Conservation (phyloP, 2,888 invertebrate species). For the Eupithecia dodoneata region DNA sequence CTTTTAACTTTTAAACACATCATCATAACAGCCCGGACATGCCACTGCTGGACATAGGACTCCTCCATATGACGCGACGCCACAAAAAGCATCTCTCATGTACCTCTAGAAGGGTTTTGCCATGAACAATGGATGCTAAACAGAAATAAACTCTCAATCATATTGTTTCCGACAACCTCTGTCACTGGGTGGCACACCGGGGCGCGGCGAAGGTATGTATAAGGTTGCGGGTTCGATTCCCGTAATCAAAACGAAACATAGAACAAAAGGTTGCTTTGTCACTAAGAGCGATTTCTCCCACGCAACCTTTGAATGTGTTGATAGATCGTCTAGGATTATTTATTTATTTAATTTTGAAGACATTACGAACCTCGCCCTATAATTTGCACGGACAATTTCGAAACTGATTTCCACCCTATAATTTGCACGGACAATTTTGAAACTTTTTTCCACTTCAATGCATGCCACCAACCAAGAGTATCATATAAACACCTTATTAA, state of each 20-base stretch:
- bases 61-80: too few species aligned
- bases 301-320: background rate
- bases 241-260: too few species aligned
- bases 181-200: background rate
- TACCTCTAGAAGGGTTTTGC: too few species aligned
- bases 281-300: too few species aligned
- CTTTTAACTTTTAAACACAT: background rate
- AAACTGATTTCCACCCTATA: background rate
- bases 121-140: background rate
- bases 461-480: conserved; percentile 10
- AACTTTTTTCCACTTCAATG: background rate
- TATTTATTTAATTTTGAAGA: background rate
- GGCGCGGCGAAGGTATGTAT: too few species aligned
- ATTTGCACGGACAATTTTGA: background rate
- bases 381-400: background rate
- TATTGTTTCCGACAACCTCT: background rate
- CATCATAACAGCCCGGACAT: too few species aligned
- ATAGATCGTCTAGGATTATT: background rate
- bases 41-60: too few species aligned
- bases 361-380: background rate
- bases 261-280: too few species aligned
- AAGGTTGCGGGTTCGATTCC: too few species aligned
- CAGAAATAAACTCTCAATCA: background rate
- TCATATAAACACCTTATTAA: conserved; percentile 25
- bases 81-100: too few species aligned